These are phyloP conservation scores for Drosophila melanogaster DNA, from an alignment of 1,140 invertebrate genomes.

Conservation along the genomic window DNA sequence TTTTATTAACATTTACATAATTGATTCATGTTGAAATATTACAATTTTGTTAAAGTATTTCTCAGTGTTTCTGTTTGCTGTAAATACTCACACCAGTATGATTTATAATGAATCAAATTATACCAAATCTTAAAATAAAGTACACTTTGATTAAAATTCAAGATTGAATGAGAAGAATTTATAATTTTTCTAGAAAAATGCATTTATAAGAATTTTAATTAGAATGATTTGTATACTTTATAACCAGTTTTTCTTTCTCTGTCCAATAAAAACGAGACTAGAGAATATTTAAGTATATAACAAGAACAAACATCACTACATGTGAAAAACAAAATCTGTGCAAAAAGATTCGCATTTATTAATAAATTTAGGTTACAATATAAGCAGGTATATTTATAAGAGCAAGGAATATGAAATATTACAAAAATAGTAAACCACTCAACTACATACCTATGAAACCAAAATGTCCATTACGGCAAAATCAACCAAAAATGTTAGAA, in stretches of 20 bases:
- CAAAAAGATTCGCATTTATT: constrained; percentile 56
- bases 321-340: neutral
- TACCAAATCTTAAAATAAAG: neutral
- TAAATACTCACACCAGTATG: neutral
- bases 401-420: neutral
- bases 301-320: neutral
- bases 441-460: constrained; percentile 43
- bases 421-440: neutral
- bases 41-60: neutral
- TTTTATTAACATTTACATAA: too few relatives aligned
- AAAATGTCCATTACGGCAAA: constrained; percentile 51
- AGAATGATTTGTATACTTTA: neutral
- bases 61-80: neutral
- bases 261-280: constrained; percentile 7
- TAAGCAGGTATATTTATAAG: neutral
- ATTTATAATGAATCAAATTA: neutral
- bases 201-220: neutral
- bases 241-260: neutral
- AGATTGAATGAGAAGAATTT: neutral
- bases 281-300: neutral
- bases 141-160: neutral
- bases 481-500: constrained; percentile 55
- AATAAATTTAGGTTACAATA: constrained; percentile 24
- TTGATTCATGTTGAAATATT: too few relatives aligned
- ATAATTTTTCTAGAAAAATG: neutral